Evolutionary conservation across 1,140 invertebrate genomes (phyloP), one percentile per base, ranked within the genome.

Genomic region (Diabrotica undecimpunctata): DNA sequence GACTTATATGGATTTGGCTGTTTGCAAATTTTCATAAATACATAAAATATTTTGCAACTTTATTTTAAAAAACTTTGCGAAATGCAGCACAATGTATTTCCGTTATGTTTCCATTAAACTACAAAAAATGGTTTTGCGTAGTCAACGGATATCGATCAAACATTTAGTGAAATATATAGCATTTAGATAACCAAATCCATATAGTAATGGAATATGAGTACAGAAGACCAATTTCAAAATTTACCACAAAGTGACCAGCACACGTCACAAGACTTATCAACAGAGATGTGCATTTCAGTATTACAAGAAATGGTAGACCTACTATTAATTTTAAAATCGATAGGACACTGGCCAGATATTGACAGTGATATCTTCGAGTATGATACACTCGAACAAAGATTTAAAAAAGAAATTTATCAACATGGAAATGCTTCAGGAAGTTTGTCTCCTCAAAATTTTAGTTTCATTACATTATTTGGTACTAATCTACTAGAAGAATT

Each of bases 281-380:
- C 51, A 11, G 41, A 51, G 25, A 14, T 61, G 52, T 51, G 7
- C 10, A 14, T 62, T 6, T 64, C 13, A 38, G 46, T 66, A 50
- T 50, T 69, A 52, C n/a, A 56, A 38, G 68, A 69, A 62, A 61
- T 6, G 12, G 41, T 69, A 13, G 68, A 69, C 51, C 54, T 65
- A 65, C 41, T 69, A 25, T 59, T 58, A 12, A 69, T 69, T 46
- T 46, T 69, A 51, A 57, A 51, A 13, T 50, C 64, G n/a, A 54
- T 69, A 56, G 60, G 62, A 50, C 53, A 54, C 6, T 66, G 65
- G 62, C 41, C 58, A 54, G 46, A 57, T 62, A 36, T 35, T 38
- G 36, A 61, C n/a, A 65, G 61, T 54, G 61, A 61, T 39, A 36
- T 52, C 9, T 52, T 62, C 25, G 54, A 60, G 38, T 69, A 66